Percentiles rank a stretch among this genome's conserved stretches.
phyloP scores from a whole-genome alignment of 2,888 invertebrate species.

The Macroteleia sp. region DNA sequence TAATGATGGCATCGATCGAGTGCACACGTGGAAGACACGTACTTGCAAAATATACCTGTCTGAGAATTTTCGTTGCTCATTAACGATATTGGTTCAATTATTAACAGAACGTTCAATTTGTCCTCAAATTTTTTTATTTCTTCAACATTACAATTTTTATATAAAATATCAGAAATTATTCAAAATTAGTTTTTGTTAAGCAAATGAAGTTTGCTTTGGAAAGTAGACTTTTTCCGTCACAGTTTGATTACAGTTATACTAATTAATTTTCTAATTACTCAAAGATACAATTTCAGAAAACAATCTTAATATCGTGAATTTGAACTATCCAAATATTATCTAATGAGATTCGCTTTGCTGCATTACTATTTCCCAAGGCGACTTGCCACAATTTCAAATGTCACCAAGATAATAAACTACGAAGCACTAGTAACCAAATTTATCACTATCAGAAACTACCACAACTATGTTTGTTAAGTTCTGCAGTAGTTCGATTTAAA shows the following conservation, averaged over 20 bases:
- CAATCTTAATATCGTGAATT: too few relatives aligned
- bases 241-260: too few relatives aligned
- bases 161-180: not conserved
- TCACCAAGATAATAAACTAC: slow-evolving; percentile 16
- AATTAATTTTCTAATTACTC: too few relatives aligned
- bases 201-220: too few relatives aligned
- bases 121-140: not conserved
- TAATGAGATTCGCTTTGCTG: slow-evolving; percentile 5
- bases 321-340: too few relatives aligned
- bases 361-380: not conserved
- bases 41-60: slow-evolving; percentile 11
- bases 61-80: slow-evolving; percentile 24
- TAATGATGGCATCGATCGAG: slow-evolving; percentile 44
- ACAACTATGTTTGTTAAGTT: not conserved
- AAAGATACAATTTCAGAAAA: too few relatives aligned
- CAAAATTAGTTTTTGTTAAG: not conserved
- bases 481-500: not conserved
- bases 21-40: slow-evolving; percentile 9
- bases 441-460: too few relatives aligned
- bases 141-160: not conserved
- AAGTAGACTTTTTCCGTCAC: too few relatives aligned
- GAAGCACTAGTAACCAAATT: too few relatives aligned
- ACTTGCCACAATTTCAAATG: slow-evolving; percentile 7
- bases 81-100: slow-evolving; percentile 15
- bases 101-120: not conserved